Evolutionary conservation across 2,113 vertebrate genomes (phyloP), one percentile per base, ranked within the genome.

Genomic region (Agelaius tricolor): DNA sequence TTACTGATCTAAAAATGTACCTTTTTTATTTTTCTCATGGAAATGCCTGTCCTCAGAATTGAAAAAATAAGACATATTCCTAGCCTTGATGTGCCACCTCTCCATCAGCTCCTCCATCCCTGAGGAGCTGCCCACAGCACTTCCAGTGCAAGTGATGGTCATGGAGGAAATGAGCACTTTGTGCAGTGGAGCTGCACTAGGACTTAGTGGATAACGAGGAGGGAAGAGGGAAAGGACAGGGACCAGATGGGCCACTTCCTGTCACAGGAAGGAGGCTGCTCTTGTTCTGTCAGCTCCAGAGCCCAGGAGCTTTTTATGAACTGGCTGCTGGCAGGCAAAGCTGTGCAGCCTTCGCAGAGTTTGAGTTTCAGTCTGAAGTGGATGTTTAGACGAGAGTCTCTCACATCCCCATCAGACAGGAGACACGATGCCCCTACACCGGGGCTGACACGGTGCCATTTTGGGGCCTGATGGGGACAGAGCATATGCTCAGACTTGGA

Each of bases 391-490:
- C 0, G 1, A 77, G 79, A 37, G 2, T 43, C 20, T 43, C n/a
- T 76, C 43, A 6, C 0, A 0, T 52, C 37, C 31, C 51, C 49
- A 7, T 28, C 46, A 62, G 35, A 65, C 0, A 0, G 49, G 24
- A 72, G 30, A n/a, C 3, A 6, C 0, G 0, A 7, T 37, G 33
- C 20, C 63, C 22, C 46, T 27, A 20, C 15, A n/a, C 18, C 27
- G 0, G 11, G 5, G 54, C 27, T 46, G 58, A 2, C 35, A 17
- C 5, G 2, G 30, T 37, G 23, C 30, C 41, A 47, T 46, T 24
- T 7, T 1, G 2, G 39, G 57, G 7, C 0, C 0, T 7, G 33
- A 33, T 5, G 11, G 41, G 41, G 30, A 30, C 33, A 44, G 44
- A 22, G 19, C 22, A 13, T 31, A 10, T 3, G 12, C 23, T 33